Evolutionary conservation across 1,140 invertebrate genomes (phyloP).

Genomic region (Microplitis demolitor): DNA sequence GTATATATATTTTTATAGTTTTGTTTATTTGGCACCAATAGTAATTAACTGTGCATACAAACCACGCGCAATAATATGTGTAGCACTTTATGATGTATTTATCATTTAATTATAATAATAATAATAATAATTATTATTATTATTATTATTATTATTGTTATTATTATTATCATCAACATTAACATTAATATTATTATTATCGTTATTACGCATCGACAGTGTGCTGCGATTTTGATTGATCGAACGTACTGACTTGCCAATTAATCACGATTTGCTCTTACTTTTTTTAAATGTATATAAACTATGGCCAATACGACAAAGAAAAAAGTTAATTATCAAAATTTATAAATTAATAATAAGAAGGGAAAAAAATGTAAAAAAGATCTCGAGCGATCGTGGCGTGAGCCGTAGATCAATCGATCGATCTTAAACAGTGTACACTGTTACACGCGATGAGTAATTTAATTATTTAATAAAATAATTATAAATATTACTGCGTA

Average conservation of each 20-base stretch:
- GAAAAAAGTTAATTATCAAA: background rate
- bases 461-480: constrained; percentile 7
- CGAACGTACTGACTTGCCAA: constrained; percentile 26
- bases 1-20: background rate
- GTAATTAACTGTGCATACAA: constrained; percentile 15
- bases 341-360: background rate
- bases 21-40: constrained; percentile 16
- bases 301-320: background rate
- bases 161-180: constrained; percentile 2
- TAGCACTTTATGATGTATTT: constrained; percentile 10
- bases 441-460: constrained; percentile 1
- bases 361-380: background rate
- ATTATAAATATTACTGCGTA: background rate
- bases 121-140: background rate
- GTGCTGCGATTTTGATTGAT: constrained; percentile 37
- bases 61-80: constrained; percentile 12
- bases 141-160: constrained; percentile 5
- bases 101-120: too few species aligned
- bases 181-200: background rate
- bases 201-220: constrained; percentile 24
- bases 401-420: constrained; percentile 25
- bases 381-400: constrained; percentile 24
- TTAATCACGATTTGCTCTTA: constrained; percentile 31
- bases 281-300: background rate
- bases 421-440: constrained; percentile 30